Evolutionary conservation across 2,888 invertebrate genomes (phyloP), one percentile per base, ranked within the genome.

Genomic region (Galerucella nymphaeae): DNA sequence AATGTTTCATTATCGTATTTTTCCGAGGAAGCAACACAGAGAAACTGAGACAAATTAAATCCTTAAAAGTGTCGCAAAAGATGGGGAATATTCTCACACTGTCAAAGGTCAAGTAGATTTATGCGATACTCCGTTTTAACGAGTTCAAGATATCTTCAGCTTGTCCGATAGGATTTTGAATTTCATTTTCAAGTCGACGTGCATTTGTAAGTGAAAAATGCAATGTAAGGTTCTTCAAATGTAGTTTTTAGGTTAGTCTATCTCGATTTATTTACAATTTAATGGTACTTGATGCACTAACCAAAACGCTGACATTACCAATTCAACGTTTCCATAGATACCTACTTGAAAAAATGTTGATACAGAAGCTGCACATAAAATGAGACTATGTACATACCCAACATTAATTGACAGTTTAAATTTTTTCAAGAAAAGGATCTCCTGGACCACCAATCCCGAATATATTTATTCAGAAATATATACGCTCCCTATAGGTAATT

Each of bases 61-160:
- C 64, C 70, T 63, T 63, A 70, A 55, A 67, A 73, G 63, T 66
- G 62, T 42, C 48, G 58, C 10, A 6, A 58, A 58, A 58, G n/a
- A 53, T 53, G 50, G 48, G 4, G 13, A 48, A 57, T 23, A 23
- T 72, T 72, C 61, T 73, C 58, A 63, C 48, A 66, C 59, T 71
- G 58, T 67, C 64, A 42, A 38, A 62, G 74, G 74, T 74, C 74
- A 74, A 74, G 74, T 71, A 66, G 45, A 65, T 50, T 71, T 74
- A 70, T 58, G 63, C 65, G 64, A 74, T 71, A 50, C 64, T 53
- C 55, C 55, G 41, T 42, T 59, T 59, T 30, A 59, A 30, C 9
- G 2, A 30, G 30, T 59, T 20, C 11, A 55, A 55, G 55, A 18
- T 18, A 55, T 18, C 20, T 38, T 38, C 38, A n/a, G 14, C 16